These are phyloP conservation scores for Tor tambroides DNA, from an alignment of 2,113 vertebrate species.

Conservation along the genomic window DNA sequence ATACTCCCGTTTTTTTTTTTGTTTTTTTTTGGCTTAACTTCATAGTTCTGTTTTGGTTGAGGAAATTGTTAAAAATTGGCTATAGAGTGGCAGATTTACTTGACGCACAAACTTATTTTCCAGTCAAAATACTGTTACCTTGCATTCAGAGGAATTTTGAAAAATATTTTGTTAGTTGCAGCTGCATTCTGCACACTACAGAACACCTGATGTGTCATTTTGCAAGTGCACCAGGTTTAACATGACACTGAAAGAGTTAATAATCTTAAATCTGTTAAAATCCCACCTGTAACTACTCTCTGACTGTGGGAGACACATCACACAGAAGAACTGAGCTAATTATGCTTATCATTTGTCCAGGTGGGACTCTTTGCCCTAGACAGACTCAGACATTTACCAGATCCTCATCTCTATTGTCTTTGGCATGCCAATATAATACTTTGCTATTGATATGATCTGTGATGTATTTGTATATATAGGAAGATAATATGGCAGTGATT, in stretches of 20 bases:
- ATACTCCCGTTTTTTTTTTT: too few relatives aligned
- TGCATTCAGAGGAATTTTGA: background rate
- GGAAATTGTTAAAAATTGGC: too few relatives aligned
- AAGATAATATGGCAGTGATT: background rate
- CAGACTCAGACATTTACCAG: background rate
- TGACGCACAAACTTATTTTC: background rate
- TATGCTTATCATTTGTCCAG: too few relatives aligned
- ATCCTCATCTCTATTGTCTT: background rate
- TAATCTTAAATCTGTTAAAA: background rate
- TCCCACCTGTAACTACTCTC: background rate
- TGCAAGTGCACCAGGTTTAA: background rate
- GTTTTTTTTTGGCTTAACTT: background rate
- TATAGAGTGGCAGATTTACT: too few relatives aligned
- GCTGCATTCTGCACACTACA: background rate
- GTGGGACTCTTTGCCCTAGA: background rate
- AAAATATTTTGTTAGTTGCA: background rate
- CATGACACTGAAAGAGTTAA: background rate
- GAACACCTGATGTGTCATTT: too few relatives aligned
- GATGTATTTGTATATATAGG: background rate
- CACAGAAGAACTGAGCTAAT: too few relatives aligned
- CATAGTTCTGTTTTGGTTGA: background rate
- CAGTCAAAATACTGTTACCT: background rate
- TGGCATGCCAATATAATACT: background rate
- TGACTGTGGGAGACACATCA: background rate
- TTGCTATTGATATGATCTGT: background rate